Conservation (phyloP, 2,113 vertebrate genomes). For the Muscicapa adusta region DNA sequence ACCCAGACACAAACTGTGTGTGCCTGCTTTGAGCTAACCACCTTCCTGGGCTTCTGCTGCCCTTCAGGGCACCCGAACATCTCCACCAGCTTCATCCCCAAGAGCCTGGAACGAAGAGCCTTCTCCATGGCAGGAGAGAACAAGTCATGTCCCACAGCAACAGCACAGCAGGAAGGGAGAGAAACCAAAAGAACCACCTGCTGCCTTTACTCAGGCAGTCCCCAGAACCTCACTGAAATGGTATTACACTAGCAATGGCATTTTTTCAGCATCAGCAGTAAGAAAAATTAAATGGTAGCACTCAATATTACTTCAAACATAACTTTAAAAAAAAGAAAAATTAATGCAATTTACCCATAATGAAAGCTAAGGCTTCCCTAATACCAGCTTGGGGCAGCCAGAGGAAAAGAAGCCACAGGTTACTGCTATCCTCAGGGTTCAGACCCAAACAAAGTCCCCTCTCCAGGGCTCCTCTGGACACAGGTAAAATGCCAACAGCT, state of each 20-base stretch:
- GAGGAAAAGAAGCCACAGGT: neutral
- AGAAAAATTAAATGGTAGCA: neutral
- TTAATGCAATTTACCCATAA: neutral
- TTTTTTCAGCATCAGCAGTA: neutral
- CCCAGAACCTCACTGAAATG: neutral
- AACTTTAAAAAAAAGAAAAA: neutral
- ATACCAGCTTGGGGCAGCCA: fast-evolving
- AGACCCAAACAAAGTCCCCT: neutral
- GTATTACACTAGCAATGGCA: neutral
- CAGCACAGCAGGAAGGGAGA: neutral
- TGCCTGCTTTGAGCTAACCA: neutral
- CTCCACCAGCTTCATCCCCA: neutral
- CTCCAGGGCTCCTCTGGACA: neutral
- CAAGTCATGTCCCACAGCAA: neutral
- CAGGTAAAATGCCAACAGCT: neutral
- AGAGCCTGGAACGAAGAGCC: fast-evolving
- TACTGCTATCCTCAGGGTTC: neutral
- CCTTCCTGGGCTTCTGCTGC: neutral
- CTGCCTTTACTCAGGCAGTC: neutral
- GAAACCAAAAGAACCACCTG: neutral
- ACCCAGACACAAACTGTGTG: neutral
- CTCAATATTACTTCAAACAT: neutral
- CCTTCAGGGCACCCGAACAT: neutral
- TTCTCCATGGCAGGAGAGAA: neutral
- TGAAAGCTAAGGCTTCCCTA: neutral